Conservation (phyloP, 2,888 invertebrate species). For the Folsomia candida region DNA sequence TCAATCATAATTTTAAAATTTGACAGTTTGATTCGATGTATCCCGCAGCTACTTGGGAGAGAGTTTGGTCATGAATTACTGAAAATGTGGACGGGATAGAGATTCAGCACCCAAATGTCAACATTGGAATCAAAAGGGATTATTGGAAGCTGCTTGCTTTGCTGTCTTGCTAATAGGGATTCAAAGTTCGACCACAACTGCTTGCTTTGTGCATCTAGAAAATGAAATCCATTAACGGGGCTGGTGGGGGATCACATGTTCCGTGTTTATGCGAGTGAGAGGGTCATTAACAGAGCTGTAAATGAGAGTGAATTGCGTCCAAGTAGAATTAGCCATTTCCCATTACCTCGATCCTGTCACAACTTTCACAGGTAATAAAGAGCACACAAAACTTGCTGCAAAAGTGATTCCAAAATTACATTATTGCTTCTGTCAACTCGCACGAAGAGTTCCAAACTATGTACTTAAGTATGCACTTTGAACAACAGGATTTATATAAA, state of each 20-base stretch:
- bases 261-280: slow-evolving; percentile 9
- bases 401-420: too few species aligned
- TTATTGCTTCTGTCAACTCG: too few species aligned
- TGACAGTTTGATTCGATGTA: too few species aligned
- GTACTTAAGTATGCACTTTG: too few species aligned
- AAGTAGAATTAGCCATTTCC: not conserved
- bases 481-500: too few species aligned
- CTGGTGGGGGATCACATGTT: not conserved
- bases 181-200: not conserved
- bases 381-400: not conserved
- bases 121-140: too few species aligned
- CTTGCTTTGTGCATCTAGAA: not conserved
- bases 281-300: slow-evolving; percentile 23
- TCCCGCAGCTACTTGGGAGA: too few species aligned
- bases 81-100: not conserved
- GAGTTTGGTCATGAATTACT: too few species aligned
- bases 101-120: not conserved
- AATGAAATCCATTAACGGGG: not conserved
- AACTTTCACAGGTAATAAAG: not conserved
- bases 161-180: slow-evolving; percentile 5
- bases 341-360: not conserved
- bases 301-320: slow-evolving; percentile 27
- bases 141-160: not conserved
- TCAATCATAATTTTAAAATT: too few species aligned
- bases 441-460: too few species aligned